Evolutionary conservation across 2,797 vertebrate species (phyloP), one percentile per base, ranked within the genome.

Genomic region (Poeciliopsis paucimaculata): DNA sequence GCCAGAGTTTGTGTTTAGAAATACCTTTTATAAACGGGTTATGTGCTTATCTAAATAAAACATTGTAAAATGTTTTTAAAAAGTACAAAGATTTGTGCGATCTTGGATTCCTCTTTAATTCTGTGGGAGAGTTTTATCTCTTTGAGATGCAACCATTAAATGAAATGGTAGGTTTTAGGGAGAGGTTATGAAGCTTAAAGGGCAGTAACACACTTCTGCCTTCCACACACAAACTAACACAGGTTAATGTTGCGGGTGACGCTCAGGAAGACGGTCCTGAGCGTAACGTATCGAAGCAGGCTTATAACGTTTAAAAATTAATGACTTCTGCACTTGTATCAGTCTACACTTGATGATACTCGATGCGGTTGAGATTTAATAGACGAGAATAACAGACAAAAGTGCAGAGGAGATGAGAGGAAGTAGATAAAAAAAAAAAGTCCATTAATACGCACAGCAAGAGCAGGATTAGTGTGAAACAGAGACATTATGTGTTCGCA

Each of bases 1-100:
- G 20, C 73, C 60, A 57, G 34, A 64, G 16, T 45, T 79, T 68
- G n/a, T 57, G 20, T 75, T 76, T 28, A 71, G 23, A 43, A 72
- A 75, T 96, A 88, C 95, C 95, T 97, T 51, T 86, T 95, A 97
- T 95, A 41, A 96, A 94, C 95, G 97, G 95, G 72, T 96, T 39
- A 86, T 76, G 36, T 77, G 64, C 64, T 68, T 31, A 39, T 68
- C 66, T 51, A 45, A 71, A 72, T 10, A 57, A 43, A 49, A 39
- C 51, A 49, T 3, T 20, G 13, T 28, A 28, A 41, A 64, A 60
- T 76, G 36, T 62, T 4, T 34, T 10, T 57, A 55, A 23, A 60
- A 62, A 55, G 26, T 8, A 26, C 60, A 34, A 57, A 64, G 28
- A 64, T 72, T 12, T 75, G 64, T 45, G 43, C 66, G 75, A 84